Evolutionary conservation across 2,797 vertebrate genomes (phyloP).

Genomic region (Alosa sapidissima): DNA sequence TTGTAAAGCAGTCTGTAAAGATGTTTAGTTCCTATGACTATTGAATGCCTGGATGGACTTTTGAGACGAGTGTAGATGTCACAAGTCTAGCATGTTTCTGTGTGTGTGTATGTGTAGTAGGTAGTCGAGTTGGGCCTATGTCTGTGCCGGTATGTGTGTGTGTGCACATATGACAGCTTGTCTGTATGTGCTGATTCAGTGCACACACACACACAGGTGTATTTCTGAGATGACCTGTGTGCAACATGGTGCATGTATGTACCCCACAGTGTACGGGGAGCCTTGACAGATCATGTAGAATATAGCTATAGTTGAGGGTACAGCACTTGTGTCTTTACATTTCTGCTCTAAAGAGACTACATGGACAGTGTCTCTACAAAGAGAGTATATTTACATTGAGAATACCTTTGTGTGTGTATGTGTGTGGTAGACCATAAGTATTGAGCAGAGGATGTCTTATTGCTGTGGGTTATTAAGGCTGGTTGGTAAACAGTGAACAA

Average conservation of each 20-base stretch:
- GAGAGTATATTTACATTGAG: neutral
- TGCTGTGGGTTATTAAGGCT: neutral
- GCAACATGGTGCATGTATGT: neutral
- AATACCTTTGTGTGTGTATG: neutral
- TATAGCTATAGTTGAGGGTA: too few species aligned
- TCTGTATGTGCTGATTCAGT: too few species aligned
- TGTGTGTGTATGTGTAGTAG: neutral
- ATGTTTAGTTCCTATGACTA: neutral
- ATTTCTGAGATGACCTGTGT: neutral
- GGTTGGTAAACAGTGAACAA: neutral
- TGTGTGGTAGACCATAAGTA: neutral
- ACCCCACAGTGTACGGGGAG: neutral
- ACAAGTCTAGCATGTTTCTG: too few species aligned
- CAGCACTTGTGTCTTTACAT: neutral
- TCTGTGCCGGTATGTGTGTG: neutral
- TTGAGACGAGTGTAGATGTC: neutral
- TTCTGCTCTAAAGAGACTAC: neutral
- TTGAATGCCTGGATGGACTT: neutral
- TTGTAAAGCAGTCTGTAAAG: neutral
- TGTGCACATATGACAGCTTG: neutral
- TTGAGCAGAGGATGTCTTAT: neutral
- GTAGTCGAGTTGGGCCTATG: neutral
- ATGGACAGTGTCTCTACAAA: neutral
- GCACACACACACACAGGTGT: too few species aligned
- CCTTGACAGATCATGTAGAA: too few species aligned